phyloP scores from a whole-genome alignment of 1,140 invertebrate species.

The Eueides isabella region DNA sequence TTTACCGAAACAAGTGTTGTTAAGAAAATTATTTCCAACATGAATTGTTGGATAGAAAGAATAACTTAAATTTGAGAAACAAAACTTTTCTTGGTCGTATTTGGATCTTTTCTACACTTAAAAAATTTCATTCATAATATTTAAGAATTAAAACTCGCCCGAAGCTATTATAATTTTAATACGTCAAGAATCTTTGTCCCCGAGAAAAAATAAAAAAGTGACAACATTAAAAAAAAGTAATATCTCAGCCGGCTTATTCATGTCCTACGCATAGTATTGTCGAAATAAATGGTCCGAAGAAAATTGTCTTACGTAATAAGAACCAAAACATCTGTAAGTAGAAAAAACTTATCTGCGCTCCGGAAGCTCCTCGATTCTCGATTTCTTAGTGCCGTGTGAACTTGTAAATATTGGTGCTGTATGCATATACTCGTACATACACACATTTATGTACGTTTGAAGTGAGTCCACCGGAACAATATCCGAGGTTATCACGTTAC shows the following conservation, averaged over 20 bases:
- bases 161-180: slow-evolving; percentile 1
- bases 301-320: not conserved
- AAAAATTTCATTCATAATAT: not conserved
- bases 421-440: not conserved
- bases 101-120: not conserved
- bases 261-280: not conserved
- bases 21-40: slow-evolving; percentile 27
- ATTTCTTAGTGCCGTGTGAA: not conserved
- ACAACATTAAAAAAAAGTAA: not conserved
- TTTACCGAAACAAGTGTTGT: slow-evolving; percentile 22
- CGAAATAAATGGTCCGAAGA: not conserved
- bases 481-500: slow-evolving; percentile 28
- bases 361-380: not conserved
- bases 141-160: not conserved
- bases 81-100: not conserved
- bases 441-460: too few relatives aligned
- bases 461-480: slow-evolving; percentile 20
- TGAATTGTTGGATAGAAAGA: slow-evolving; percentile 17
- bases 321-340: not conserved
- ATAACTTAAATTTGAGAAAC: slow-evolving; percentile 10
- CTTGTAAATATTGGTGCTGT: not conserved
- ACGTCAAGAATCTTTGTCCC: slow-evolving; percentile 1
- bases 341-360: not conserved
- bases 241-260: not conserved
- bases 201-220: not conserved